phyloP scores from a whole-genome alignment of 2,113 vertebrate species.

The Perca schrenkii region DNA sequence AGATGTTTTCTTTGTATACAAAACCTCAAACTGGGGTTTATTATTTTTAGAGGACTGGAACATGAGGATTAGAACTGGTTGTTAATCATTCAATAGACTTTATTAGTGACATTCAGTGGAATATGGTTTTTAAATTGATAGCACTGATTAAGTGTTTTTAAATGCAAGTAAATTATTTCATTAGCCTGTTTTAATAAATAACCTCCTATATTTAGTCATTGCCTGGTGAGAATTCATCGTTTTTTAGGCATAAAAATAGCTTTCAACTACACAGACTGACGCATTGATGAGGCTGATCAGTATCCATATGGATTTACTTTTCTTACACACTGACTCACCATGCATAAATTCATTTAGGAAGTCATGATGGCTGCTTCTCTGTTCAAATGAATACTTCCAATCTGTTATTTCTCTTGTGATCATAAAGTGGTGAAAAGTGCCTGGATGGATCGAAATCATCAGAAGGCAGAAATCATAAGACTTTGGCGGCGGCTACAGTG shows the following conservation, averaged over 20 bases:
- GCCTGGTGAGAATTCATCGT: neutral
- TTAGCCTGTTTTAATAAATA: neutral
- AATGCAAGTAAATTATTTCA: constrained; percentile 7
- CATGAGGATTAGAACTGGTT: constrained; percentile 40
- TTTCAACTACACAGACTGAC: constrained; percentile 3
- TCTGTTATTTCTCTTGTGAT: constrained; percentile 26
- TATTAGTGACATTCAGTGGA: constrained; percentile 7
- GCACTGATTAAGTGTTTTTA: neutral
- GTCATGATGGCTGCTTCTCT: constrained; percentile 4
- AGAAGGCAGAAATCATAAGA: neutral
- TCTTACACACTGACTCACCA: constrained; percentile 24
- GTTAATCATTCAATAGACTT: constrained; percentile 18
- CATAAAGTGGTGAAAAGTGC: constrained; percentile 11
- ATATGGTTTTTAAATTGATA: neutral
- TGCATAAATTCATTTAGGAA: constrained; percentile 44
- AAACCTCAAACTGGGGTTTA: constrained; percentile 39
- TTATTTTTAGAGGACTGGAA: constrained; percentile 29
- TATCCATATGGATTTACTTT: constrained; percentile 33
- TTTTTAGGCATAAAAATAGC: constrained; percentile 10
- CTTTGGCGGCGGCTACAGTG: neutral
- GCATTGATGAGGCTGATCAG: constrained; percentile 39
- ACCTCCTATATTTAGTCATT: neutral
- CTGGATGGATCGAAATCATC: constrained; percentile 8
- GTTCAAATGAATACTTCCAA: constrained; percentile 26
- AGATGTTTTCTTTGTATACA: constrained; percentile 24